Percentiles rank a stretch among this genome's conserved stretches.
Conservation (phyloP, 2,888 invertebrate species). For the Mythimna impura region DNA sequence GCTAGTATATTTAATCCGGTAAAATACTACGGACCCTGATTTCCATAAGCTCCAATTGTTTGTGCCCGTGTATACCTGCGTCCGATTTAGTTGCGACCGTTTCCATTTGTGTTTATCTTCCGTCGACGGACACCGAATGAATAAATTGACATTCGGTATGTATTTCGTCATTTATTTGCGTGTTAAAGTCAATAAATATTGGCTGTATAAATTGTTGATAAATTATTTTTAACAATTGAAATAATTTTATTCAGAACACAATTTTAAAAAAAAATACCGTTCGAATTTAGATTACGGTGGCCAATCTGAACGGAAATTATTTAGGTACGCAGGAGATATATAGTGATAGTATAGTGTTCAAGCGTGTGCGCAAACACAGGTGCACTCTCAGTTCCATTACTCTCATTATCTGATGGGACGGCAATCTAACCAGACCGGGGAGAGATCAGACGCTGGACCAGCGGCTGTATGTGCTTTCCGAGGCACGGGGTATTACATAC, state of each 20-base stretch:
- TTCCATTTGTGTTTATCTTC: slow-evolving; percentile 84
- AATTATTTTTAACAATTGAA: slow-evolving; percentile 1
- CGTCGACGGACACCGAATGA: slow-evolving; percentile 79
- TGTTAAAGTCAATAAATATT: slow-evolving; percentile 42
- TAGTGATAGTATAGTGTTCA: no score
- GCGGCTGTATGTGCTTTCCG: no score
- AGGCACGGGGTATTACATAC: no score
- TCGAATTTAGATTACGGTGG: no score
- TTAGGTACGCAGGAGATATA: no score
- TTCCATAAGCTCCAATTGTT: slow-evolving; percentile 90
- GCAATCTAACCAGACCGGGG: no score
- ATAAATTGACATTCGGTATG: slow-evolving; percentile 76
- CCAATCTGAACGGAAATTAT: no score
- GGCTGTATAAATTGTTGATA: slow-evolving; percentile 2
- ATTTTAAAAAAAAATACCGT: no score
- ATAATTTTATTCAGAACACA: background rate
- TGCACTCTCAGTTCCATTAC: no score
- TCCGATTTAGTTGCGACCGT: slow-evolving; percentile 85
- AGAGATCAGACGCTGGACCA: no score
- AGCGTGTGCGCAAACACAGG: no score
- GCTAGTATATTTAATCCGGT: slow-evolving; percentile 89
- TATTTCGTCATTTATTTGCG: slow-evolving; percentile 73
- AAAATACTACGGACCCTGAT: slow-evolving; percentile 88
- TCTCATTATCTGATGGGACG: no score
- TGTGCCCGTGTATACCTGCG: slow-evolving; percentile 83